Evolutionary conservation across 2,113 vertebrate species (phyloP).

Genomic region (Passer montanus): DNA sequence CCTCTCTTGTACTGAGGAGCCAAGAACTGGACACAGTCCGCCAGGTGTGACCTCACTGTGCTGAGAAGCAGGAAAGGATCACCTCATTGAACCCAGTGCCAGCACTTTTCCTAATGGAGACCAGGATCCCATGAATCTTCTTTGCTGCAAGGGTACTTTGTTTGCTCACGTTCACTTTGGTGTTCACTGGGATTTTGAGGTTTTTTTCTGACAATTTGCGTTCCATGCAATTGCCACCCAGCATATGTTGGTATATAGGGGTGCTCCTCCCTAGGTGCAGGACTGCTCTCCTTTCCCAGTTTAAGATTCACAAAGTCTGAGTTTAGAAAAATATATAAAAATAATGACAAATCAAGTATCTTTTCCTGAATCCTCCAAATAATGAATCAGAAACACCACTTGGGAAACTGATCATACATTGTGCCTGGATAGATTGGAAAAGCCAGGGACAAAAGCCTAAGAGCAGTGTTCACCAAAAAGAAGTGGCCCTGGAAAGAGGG

Average conservation of each 20-base stretch:
- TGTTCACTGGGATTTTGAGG: neutral
- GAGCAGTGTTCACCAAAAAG: neutral
- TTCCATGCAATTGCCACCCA: neutral
- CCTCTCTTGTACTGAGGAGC: neutral
- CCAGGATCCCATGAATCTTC: neutral
- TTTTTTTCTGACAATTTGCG: neutral
- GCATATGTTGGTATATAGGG: neutral
- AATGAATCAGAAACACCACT: neutral
- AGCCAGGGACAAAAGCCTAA: neutral
- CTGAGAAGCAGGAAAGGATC: neutral
- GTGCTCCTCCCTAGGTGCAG: neutral
- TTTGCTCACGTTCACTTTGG: rapidly evolving
- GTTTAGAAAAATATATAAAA: neutral
- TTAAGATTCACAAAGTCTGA: neutral
- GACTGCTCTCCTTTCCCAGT: neutral
- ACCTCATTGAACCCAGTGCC: neutral
- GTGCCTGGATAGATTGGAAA: neutral
- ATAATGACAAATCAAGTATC: neutral
- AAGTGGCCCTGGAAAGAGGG: neutral
- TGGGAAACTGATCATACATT: neutral
- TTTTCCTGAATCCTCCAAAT: neutral
- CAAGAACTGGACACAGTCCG: neutral
- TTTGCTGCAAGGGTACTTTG: no score
- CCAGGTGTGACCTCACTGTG: neutral
- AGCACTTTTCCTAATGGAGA: neutral